Evolutionary conservation across 92 coral and sea anemone species (phyloP).

Genomic region (Diadumene lineata): DNA sequence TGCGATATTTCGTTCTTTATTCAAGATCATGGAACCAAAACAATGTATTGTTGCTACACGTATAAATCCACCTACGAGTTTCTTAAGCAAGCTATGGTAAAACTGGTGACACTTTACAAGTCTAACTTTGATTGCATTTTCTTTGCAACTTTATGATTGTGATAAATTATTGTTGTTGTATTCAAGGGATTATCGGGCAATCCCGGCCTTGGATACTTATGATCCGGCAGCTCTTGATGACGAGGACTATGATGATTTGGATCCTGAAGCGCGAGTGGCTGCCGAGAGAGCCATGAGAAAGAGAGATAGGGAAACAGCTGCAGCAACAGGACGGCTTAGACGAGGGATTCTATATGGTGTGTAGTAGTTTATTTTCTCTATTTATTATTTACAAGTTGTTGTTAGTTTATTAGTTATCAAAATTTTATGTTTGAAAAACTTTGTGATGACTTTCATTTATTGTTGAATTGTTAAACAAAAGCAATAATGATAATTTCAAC

Average conservation of each 20-base stretch:
- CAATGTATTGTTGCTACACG: not conserved
- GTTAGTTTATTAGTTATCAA: no score
- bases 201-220: constrained; percentile 91
- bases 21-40: no score
- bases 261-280: constrained; percentile 79
- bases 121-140: no score
- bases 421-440: no score
- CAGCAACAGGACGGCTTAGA: constrained; percentile 83
- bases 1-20: no score
- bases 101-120: no score
- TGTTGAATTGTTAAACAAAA: no score
- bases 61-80: not conserved
- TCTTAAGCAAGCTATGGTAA: no score
- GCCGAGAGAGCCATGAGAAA: constrained; percentile 94
- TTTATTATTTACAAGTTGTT: no score
- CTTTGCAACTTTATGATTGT: no score
- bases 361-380: not conserved
- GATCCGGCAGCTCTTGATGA: constrained; percentile 78
- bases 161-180: not conserved
- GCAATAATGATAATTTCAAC: not conserved
- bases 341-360: constrained; percentile 94
- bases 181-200: constrained; percentile 88
- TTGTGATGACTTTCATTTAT: no score
- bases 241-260: constrained; percentile 90
- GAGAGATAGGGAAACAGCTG: constrained; percentile 92